A percentile compares a stretch with the other conserved stretches of the same genome.
Conservation (phyloP, 53 echinoderm and acorn worm species). For the Arbacia lixula region DNA sequence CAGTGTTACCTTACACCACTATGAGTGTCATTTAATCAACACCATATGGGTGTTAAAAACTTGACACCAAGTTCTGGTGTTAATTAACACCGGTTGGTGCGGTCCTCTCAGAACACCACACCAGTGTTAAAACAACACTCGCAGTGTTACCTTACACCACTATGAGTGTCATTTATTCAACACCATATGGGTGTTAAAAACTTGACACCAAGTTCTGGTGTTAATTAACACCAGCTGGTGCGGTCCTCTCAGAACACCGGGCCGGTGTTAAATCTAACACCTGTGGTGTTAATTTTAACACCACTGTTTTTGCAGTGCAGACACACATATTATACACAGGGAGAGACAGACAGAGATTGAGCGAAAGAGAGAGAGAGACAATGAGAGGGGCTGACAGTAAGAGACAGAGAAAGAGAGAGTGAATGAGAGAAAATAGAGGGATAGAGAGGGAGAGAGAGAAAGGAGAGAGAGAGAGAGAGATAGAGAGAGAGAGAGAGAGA, state of each 20-base stretch:
- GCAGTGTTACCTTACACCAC: constrained; percentile 18
- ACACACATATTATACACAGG: too few relatives aligned
- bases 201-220: constrained; percentile 30
- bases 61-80: not conserved
- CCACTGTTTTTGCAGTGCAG: constrained; percentile 52
- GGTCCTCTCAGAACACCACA: not conserved
- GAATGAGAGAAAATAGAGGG: too few relatives aligned
- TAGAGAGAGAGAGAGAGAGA: not conserved
- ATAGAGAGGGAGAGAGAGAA: not conserved
- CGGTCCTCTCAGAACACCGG: constrained; percentile 49
- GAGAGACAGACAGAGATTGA: not conserved
- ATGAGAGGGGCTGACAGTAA: too few relatives aligned
- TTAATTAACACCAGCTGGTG: constrained; percentile 50
- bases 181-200: constrained; percentile 24
- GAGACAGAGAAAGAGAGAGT: not conserved
- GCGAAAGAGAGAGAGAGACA: not conserved
- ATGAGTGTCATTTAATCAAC: not conserved
- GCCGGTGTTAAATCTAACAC: constrained; percentile 33
- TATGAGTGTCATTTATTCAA: not conserved
- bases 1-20: not conserved
- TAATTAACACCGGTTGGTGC: not conserved
- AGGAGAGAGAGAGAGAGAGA: not conserved
- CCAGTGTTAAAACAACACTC: not conserved
- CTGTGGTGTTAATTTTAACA: constrained; percentile 50
- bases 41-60: not conserved